Base-by-base conservation (phyloP, 1,140 invertebrate species). In the Drosophila setifemur region DNA sequence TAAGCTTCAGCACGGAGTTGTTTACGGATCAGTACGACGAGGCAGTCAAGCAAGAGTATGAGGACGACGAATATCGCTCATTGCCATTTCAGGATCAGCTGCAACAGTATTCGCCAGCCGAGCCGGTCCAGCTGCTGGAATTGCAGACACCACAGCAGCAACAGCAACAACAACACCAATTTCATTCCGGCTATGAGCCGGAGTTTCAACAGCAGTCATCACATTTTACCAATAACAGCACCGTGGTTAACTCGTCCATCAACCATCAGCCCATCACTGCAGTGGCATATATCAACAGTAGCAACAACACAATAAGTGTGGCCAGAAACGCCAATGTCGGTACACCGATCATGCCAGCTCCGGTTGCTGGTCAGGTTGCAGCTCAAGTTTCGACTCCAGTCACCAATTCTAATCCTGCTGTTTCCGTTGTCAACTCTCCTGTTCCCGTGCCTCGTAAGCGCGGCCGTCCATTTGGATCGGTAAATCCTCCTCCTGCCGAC, bases 21-120 rank as follows among this genome's bases (percentile, higher is more conserved):
- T 88, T 88, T 11, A 85, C 74, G 7, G 85, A 88, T 61, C 74
- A 88, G 42, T 88, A 88, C 19, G 85, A 88, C 11, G 85, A 85
- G 18, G 66, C 68, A 18, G 73, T 86, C 12, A 85, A 85, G 29
- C 81, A 86, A 25, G 81, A 85, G 35, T 85, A 81, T 29, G 79
- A 85, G 19, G 81, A 86, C 11, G 79, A 85, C n/a, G 81, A 86
- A 6, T 71, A 73, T 44, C 72, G 68, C 33, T 83, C 82, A 29
- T 31, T 78, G 53, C 58, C 87, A 67, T 73, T 79, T 45, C 79
- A 75, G n/a, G 81, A 83, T 57, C 87, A 69, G 48, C 14, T 71
- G 26, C 76, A 86, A 54, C 74, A 81, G 71, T 85, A 85, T 86
- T 86, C 81, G 14, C 81, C 75, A 49, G 72, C 72, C 12, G 81